A percentile compares a stretch with the other conserved stretches of the same genome.
phyloP scores from a whole-genome alignment of 1,140 invertebrate species.

The Euwallacea similis region DNA sequence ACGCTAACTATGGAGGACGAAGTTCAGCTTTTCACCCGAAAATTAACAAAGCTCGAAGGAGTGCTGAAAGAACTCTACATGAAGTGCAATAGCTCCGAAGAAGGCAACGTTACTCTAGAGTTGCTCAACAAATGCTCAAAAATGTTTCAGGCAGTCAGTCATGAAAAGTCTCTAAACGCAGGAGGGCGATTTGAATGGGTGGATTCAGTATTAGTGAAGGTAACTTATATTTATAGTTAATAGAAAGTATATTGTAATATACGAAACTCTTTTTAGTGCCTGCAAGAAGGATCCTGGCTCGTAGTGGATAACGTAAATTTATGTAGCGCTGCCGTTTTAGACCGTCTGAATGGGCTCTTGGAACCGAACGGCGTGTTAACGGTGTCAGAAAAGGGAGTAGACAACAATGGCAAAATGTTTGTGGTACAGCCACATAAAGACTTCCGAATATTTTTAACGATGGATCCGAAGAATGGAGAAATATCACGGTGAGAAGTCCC shows the following conservation, averaged over 20 bases:
- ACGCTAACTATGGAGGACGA: constrained; percentile 57
- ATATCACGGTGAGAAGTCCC: constrained; percentile 72
- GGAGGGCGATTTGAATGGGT: constrained; percentile 97
- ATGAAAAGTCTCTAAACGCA: constrained; percentile 66
- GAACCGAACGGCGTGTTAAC: constrained; percentile 89
- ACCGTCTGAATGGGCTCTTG: constrained; percentile 92
- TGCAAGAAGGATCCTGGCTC: constrained; percentile 86
- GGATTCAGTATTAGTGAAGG: constrained; percentile 90
- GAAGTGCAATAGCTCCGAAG: constrained; percentile 22
- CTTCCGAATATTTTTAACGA: constrained; percentile 92
- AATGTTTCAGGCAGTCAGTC: constrained; percentile 52
- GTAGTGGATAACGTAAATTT: constrained; percentile 97
- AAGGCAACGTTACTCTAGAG: constrained; percentile 12
- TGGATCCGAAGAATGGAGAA: constrained; percentile 93
- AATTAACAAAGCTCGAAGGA: constrained; percentile 51
- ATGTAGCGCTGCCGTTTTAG: constrained; percentile 94
- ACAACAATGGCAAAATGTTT: constrained; percentile 68
- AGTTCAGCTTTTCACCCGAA: constrained; percentile 58
- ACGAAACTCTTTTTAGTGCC: constrained; percentile 60
- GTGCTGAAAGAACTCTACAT: constrained; percentile 50
- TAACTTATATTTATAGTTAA: constrained; percentile 45
- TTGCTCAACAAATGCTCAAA: constrained; percentile 35
- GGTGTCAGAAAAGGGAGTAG: constrained; percentile 89
- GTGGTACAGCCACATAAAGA: constrained; percentile 83
- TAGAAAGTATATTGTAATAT: constrained; percentile 12